Base-by-base conservation (phyloP, 2,888 invertebrate species). In the Corythucha ciliata region DNA sequence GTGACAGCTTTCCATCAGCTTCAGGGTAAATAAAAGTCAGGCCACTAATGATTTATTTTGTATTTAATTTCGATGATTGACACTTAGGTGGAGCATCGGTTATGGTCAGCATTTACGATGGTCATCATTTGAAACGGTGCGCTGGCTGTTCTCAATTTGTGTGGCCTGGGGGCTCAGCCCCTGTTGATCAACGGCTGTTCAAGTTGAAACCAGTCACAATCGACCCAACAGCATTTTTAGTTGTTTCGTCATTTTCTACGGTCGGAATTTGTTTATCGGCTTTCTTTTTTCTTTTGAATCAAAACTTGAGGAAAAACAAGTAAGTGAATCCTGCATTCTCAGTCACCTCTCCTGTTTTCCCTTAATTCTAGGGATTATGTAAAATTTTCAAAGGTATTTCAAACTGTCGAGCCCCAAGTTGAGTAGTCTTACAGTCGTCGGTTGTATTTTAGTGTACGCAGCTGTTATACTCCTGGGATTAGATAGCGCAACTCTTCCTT, bases 381-480 rank as follows among this genome's bases (percentile, higher is more conserved):
- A n/a, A n/a, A n/a, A 12, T 58, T 41, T 34, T 54, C 63, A 56
- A 72, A 87, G 89, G 68, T 87, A 85, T 58, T 89, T 92, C 67
- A 92, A 93, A 69, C 74, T 92, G 57, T 91, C 91, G 20, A 91
- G 91, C 63, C 92, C 92, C 1, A 82, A 86, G 57, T 72, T 93
- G 52, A 92, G 91, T 73, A 92, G 91, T 70, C 86, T 91, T 71
- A 89, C 90, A 0, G 81, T 89, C 32, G 79, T 88, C 29, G 92
- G 92, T 14, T 92, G 91, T 66, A 83, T 88, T 61, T 70, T 90
- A 61, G 90, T 91, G n/a, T 92, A 92, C 70, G 75, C 81, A 2
- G 87, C 90, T 1, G 89, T 92, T 36, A 84, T 90, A 21, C 73
- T 91, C 45, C 72, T 90, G 55, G 91, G 90, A 4, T 73, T 90